Conservation (phyloP, 2,113 vertebrate genomes). For the Rhinolophus ferrumequinum region DNA sequence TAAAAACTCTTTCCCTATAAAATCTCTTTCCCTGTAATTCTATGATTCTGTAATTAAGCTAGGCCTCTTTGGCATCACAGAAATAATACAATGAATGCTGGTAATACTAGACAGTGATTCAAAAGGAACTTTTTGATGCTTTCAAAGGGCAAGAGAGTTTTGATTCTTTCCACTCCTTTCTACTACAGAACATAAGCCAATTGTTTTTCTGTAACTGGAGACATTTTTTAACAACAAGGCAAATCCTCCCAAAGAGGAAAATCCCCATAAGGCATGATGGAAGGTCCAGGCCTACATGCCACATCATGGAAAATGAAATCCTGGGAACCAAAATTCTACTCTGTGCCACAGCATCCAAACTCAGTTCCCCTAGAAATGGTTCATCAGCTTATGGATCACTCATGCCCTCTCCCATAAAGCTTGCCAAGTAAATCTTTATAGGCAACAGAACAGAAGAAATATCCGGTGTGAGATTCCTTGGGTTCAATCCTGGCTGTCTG, state of each 20-base stretch:
- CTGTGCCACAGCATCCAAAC: background rate
- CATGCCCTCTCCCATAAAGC: background rate
- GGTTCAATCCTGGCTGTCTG: background rate
- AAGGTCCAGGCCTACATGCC: background rate
- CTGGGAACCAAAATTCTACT: background rate
- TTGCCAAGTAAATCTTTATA: background rate
- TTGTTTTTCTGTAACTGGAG: background rate
- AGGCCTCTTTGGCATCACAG: background rate
- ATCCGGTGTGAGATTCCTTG: background rate
- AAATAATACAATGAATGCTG: background rate
- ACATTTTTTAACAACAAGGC: background rate
- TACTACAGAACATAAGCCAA: background rate
- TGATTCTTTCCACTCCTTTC: background rate
- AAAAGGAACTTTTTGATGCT: background rate
- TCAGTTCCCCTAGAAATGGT: background rate
- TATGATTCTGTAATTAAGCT: background rate
- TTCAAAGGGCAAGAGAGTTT: background rate
- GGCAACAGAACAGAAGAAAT: background rate
- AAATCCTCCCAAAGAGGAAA: background rate
- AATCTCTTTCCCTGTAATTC: background rate
- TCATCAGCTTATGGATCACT: background rate
- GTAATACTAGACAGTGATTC: background rate
- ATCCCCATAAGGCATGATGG: background rate
- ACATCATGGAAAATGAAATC: background rate
- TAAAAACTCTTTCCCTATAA: background rate